Evolutionary conservation across 2,113 vertebrate genomes (phyloP).

Genomic region (Pleuronectes platessa): DNA sequence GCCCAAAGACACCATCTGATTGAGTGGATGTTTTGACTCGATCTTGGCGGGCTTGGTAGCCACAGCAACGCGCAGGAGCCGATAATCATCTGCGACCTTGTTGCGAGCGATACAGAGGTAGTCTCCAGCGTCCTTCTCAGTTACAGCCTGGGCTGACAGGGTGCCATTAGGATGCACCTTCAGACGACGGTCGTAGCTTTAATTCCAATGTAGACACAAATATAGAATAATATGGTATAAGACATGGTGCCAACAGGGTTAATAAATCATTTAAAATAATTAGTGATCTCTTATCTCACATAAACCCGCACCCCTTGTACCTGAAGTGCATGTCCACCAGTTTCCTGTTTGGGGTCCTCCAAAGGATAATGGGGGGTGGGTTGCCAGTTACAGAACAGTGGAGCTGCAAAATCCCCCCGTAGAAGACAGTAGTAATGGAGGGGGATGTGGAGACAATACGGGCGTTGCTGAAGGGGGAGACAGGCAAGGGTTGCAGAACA

Average conservation of each 20-base stretch:
- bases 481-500: slow-evolving; percentile 33
- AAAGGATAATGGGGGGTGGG: slow-evolving; percentile 89
- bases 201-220: slow-evolving; percentile 36
- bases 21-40: slow-evolving; percentile 81
- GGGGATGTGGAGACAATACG: slow-evolving; percentile 88
- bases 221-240: not conserved
- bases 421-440: slow-evolving; percentile 80
- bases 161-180: slow-evolving; percentile 90
- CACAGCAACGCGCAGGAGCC: slow-evolving; percentile 87
- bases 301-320: slow-evolving; percentile 67
- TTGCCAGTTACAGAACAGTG: slow-evolving; percentile 90
- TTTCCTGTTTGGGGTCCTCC: slow-evolving; percentile 90
- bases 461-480: slow-evolving; percentile 78
- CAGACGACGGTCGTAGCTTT: slow-evolving; percentile 86
- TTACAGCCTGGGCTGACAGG: slow-evolving; percentile 85
- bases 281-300: not conserved
- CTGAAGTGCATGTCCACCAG: slow-evolving; percentile 89
- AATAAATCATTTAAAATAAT: not conserved
- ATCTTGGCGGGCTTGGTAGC: slow-evolving; percentile 90
- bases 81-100: slow-evolving; percentile 89
- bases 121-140: slow-evolving; percentile 90
- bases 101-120: slow-evolving; percentile 94
- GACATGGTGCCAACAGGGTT: slow-evolving; percentile 58
- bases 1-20: slow-evolving; percentile 86
- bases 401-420: slow-evolving; percentile 83